Conservation (phyloP, 2,888 invertebrate species). For the Caenorhabditis sulstoni region DNA sequence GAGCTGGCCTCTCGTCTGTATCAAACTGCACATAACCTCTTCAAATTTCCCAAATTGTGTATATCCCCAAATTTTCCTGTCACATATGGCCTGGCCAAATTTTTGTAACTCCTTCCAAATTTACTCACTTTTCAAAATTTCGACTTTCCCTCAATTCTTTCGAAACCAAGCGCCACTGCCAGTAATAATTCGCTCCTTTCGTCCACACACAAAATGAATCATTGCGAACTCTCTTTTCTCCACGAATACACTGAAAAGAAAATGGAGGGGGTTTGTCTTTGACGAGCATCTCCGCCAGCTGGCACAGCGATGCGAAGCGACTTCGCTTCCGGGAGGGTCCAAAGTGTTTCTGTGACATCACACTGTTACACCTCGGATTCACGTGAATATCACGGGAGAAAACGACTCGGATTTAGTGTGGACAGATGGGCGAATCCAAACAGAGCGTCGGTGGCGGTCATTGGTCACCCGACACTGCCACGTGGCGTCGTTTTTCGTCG, state of each 20-base stretch:
- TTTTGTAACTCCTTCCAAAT: neutral
- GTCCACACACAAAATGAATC: neutral
- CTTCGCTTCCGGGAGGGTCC: neutral
- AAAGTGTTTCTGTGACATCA: constrained; percentile 12
- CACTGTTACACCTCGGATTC: neutral
- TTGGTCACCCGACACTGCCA: constrained; percentile 3
- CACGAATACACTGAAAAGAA: neutral
- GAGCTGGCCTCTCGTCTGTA: no score
- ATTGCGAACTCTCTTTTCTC: neutral
- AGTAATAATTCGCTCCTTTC: neutral
- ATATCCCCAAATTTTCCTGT: no score
- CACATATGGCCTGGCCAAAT: neutral
- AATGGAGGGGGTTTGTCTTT: neutral
- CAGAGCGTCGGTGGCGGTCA: neutral
- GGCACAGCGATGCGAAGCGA: neutral
- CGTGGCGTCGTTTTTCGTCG: neutral
- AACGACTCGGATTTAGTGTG: neutral
- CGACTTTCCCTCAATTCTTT: neutral
- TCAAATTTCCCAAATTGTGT: no score
- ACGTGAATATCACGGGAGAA: constrained; percentile 6
- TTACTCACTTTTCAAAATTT: neutral
- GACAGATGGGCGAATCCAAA: constrained; percentile 11
- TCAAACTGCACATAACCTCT: no score
- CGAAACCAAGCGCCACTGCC: constrained; percentile 7
- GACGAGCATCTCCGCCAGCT: neutral